phyloP scores from a whole-genome alignment of 2,113 vertebrate species.

The Hydrolagus affinis region DNA sequence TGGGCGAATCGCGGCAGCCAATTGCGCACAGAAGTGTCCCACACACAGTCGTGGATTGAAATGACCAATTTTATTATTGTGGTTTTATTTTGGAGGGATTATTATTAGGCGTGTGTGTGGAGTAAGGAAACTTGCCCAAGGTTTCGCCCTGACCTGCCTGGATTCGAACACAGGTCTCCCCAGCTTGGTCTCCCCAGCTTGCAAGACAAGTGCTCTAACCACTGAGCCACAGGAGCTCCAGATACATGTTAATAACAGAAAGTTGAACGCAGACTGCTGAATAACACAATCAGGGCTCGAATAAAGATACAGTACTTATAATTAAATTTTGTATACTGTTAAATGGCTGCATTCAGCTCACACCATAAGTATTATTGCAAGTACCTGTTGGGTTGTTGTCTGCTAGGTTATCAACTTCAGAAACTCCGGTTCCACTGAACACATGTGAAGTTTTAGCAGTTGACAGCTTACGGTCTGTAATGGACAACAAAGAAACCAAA shows the following conservation, averaged over 20 bases:
- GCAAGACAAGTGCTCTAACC: no score
- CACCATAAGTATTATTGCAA: not conserved
- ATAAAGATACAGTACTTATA: not conserved
- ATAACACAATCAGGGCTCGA: not conserved
- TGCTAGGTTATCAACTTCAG: not conserved
- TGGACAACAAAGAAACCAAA: not conserved
- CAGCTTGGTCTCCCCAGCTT: no score
- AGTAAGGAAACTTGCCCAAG: no score
- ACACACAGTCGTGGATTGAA: no score
- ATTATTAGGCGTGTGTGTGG: no score
- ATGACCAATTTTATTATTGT: no score
- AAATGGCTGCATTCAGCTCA: not conserved
- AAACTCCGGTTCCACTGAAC: not conserved
- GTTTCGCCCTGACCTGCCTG: no score
- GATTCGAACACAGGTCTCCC: no score
- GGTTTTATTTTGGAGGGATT: no score
- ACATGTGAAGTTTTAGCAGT: not conserved
- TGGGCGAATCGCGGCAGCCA: no score
- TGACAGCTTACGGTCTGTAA: slow-evolving; percentile 4
- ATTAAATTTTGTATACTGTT: not conserved
- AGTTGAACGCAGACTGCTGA: not conserved
- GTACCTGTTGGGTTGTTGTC: slow-evolving; percentile 12
- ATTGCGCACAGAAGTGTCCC: no score
- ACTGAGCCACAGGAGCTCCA: no score
- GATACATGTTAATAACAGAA: not conserved